Evolutionary conservation across 2,888 invertebrate species (phyloP), one percentile per base, ranked within the genome.

Genomic region (Rhamphomyia laevipes): DNA sequence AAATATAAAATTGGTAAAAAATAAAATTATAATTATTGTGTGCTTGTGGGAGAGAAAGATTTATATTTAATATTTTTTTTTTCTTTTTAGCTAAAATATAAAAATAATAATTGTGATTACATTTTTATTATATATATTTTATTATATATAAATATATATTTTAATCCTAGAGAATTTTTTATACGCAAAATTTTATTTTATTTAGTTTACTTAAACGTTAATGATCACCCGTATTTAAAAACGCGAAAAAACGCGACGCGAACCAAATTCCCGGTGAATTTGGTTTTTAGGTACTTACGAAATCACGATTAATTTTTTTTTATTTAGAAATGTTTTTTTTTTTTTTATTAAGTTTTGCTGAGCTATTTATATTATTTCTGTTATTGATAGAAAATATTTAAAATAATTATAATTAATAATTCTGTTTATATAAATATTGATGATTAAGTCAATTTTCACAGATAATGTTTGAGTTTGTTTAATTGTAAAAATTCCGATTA

Each of bases 261-360:
- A 67, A 56, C 68, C 70, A 68, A 68, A 66, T 67, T 68, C 70
- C 68, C 68, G 70, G 66, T 64, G 68, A 69, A 69, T 66, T 67
- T 67, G 68, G 67, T 68, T 67, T 68, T 67, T 68, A 69, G 70
- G 70, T 70, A 70, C 70, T 66, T 69, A 68, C 69, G 69, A 69
- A 68, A 68, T 68, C 68, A 69, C 69, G 68, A 67, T 65, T 61
- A 56, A 57, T 58, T 59, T 59, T 57, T 52, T 41, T 45, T 50
- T 50, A 4, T 33, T 42, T 46, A 44, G n/a, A 46, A 16, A 47
- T 47, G 6, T 46, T 50, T 43, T 35, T 35, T 35, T 27, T 27
- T 27, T 27, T 27, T 27, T 27, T 9, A 7, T 27, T 27, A 7
- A 27, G 23, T 27, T 27, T 27, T 27, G 23, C 23, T 27, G 9